Evolutionary conservation across 2,797 vertebrate genomes (phyloP), one percentile per base, ranked within the genome.

Genomic region (Merluccius polli): DNA sequence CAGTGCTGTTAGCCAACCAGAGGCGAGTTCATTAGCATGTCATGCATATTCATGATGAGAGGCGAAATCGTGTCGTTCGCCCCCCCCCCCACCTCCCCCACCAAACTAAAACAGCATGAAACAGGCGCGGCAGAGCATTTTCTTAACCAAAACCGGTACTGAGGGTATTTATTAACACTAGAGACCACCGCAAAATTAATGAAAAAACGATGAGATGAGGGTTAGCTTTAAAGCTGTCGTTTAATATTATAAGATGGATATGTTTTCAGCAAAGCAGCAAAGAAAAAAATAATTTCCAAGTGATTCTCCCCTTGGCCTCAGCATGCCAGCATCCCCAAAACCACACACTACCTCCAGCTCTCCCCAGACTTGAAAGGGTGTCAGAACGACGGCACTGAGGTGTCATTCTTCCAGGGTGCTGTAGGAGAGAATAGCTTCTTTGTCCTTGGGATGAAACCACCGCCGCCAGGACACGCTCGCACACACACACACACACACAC

Each of bases 301-400:
- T 65, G 59, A 27, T 65, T 27, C 13, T 65, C n/a, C 24, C 1
- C 59, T 27, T 65, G 59, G 59, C n/a, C 24, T 27, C 59, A 8
- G 59, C 59, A 11, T 12, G 24, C 59, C n/a, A n/a, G n/a, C n/a
- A n/a, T 27, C 59, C 52, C 59, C 11, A 12, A 27, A 11, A 4
- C 59, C 7, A 24, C 7, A 24, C 10, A 12, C 59, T 24, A 65
- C 24, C 59, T 65, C 59, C 24, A 65, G 59, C 59, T 4, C 59
- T 65, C 59, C 2, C 59, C 59, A n/a, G 33, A 29, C 21, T 48
- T 32, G 71, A 71, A 70, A 82, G 78, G 74, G 80, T 81, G 76
- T 80, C 86, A 84, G 87, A 87, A 87, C 80, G 87, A 88, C 88
- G 87, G 83, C 86, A 84, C 77, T 87, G 72, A 78, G 75, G 81